Base-by-base conservation (phyloP, 2,888 invertebrate genomes). In the Isotomurus palustris region DNA sequence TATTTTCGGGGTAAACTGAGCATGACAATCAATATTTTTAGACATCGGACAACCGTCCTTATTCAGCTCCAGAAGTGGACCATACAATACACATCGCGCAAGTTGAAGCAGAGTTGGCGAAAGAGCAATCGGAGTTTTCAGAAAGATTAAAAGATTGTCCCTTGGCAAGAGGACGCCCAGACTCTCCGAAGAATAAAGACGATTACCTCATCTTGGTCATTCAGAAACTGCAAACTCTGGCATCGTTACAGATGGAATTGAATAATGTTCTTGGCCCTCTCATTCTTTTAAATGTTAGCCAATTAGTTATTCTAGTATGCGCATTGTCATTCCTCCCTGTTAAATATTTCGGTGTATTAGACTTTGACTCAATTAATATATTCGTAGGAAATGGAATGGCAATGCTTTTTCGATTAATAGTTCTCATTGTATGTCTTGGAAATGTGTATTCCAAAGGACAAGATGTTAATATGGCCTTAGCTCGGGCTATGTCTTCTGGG, bases 401-500 rank as follows among this genome's bases (percentile, higher is more conserved):
- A 21, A n/a, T 59, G 6, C 3, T 50, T 1, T n/a, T 27, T 21
- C 49, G 62, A 2, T 41, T 62, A 2, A 27, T 62, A 5, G 21
- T 62, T 27, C 22, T 62, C 1, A 24, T 56, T 12, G 44, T 62
- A 32, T 56, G 51, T 17, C 45, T 62, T 10, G 62, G 62, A 19
- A 50, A 58, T 44, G 62, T 62, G 8, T 59, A 59, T 14, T 43
- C 56, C 0, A 53, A 49, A 12, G 56, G 56, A 17, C 6, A 35
- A 3, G 45, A 29, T 17, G 56, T 51, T 21, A 58, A 53, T 38
- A 25, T 44, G 29, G 44, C 21, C 4, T 43, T 62, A 36, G 56
- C 54, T 2, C 53, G 53, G 17, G 51, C 50, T 2, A 47, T 58
- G 43, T 53, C 51, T 6, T 41, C 40, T n/a, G 41, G 45, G 2